Evolutionary conservation across 2,113 vertebrate species (phyloP), one percentile per base, ranked within the genome.

Genomic region (Cryptotis parvus): DNA sequence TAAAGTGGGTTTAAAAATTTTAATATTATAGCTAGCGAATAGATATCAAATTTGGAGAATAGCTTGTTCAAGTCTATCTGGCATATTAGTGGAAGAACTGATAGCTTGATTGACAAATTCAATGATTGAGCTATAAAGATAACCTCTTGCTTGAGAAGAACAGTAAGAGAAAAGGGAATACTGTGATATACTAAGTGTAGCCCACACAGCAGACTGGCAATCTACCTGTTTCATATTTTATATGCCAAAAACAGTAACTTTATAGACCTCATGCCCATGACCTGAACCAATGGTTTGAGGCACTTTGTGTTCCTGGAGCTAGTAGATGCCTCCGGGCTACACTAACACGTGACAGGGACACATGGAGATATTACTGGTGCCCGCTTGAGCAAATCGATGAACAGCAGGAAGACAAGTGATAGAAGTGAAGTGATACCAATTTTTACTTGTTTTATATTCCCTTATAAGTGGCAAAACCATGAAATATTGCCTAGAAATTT

Each of bases 401-500:
- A n/a, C n/a, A n/a, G n/a, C n/a, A n/a, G n/a, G n/a, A n/a, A n/a
- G n/a, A n/a, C n/a, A n/a, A n/a, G n/a, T n/a, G n/a, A n/a, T n/a
- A n/a, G n/a, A n/a, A n/a, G n/a, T n/a, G n/a, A n/a, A n/a, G n/a
- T 58, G 35, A 4, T 12, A 22, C 6, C 27, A 76, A 68, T 22
- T 80, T 81, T 43, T 77, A 74, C 39, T 88, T 58, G 16, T 58
- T 22, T 84, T 75, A 29, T 63, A 65, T 75, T 79, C 3, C 9
- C 89, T 74, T 27, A 45, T 33, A 86, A 58, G 9, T 89, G 4
- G 31, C 58, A n/a, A 73, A 73, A 88, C 37, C 3, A 33, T 82
- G 26, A 73, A 78, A n/a, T 45, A 55, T 76, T 84, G 9, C 31
- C 37, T 80, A 84, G 69, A 49, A 14, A 76, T 66, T 90, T 93